phyloP scores from a whole-genome alignment of 64 coral and sea anemone species.

The Astreopora myriophthalma region DNA sequence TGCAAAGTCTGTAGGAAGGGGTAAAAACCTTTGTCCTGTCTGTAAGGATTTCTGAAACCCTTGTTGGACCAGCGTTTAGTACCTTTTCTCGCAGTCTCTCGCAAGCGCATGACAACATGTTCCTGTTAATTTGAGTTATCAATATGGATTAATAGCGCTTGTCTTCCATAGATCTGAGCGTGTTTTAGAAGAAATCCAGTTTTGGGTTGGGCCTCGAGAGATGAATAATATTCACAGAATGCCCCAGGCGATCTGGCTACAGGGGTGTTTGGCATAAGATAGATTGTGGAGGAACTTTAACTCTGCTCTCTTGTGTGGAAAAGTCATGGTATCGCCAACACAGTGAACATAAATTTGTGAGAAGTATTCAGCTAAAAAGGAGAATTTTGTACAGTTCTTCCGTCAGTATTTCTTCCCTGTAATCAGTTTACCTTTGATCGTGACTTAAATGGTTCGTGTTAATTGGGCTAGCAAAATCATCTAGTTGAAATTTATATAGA shows the following conservation, averaged over 20 bases:
- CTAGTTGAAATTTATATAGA: too few species aligned
- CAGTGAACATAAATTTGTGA: background rate
- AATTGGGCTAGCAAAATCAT: too few species aligned
- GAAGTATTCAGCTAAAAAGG: background rate
- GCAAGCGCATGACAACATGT: background rate
- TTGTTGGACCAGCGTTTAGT: background rate
- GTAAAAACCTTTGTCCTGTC: background rate
- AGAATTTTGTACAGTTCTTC: background rate
- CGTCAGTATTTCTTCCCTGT: background rate
- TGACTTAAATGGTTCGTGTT: too few species aligned
- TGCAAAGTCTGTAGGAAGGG: constrained; percentile 9
- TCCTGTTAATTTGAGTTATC: background rate
- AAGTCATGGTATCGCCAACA: background rate
- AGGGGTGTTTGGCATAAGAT: background rate
- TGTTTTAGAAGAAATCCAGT: background rate
- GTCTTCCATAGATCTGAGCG: background rate
- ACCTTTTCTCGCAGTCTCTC: background rate
- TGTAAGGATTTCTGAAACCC: background rate
- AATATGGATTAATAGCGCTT: background rate
- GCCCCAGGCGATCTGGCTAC: background rate
- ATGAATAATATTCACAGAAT: constrained; percentile 23
- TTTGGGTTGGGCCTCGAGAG: background rate
- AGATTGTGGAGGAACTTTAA: background rate
- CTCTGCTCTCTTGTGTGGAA: background rate
- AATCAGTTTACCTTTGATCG: background rate